phyloP scores from a whole-genome alignment of 2,888 invertebrate species.

The Eretmocerus hayati region DNA sequence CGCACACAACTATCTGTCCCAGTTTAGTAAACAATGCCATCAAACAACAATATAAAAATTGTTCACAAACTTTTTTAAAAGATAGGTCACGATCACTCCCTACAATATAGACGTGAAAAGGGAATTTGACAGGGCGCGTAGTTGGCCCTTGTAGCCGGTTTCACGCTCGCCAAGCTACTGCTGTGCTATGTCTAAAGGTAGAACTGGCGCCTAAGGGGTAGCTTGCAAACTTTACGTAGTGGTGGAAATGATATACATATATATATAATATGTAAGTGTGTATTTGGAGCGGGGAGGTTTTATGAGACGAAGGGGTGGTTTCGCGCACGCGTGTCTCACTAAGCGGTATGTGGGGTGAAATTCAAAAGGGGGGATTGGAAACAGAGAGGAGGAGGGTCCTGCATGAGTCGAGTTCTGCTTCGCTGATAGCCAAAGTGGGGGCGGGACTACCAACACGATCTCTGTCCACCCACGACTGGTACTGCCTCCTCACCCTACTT shows the following conservation, averaged over 20 bases:
- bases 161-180: conserved; percentile 46
- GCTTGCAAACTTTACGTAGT: conserved; percentile 19
- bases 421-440: conserved; percentile 40
- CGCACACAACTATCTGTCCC: too few relatives aligned
- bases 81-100: too few relatives aligned
- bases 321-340: conserved; percentile 12
- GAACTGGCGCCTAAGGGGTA: conserved; percentile 36
- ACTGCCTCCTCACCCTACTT: too few relatives aligned
- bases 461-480: conserved; percentile 10
- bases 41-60: too few relatives aligned
- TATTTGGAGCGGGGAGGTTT: too few relatives aligned
- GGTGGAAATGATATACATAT: too few relatives aligned
- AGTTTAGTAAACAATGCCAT: too few relatives aligned
- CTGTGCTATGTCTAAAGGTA: conserved; percentile 43
- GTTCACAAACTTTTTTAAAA: too few relatives aligned
- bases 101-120: too few relatives aligned
- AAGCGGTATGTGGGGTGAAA: too few relatives aligned
- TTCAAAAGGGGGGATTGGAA: too few relatives aligned
- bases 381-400: conserved; percentile 37
- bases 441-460: conserved; percentile 36
- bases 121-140: conserved; percentile 24
- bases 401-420: conserved; percentile 38
- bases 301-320: neutral
- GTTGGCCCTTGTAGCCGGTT: conserved; percentile 36
- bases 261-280: too few relatives aligned